These are phyloP conservation scores for Ardeotis arabs DNA, from an alignment of 2,113 vertebrate species.

Conservation along the genomic window DNA sequence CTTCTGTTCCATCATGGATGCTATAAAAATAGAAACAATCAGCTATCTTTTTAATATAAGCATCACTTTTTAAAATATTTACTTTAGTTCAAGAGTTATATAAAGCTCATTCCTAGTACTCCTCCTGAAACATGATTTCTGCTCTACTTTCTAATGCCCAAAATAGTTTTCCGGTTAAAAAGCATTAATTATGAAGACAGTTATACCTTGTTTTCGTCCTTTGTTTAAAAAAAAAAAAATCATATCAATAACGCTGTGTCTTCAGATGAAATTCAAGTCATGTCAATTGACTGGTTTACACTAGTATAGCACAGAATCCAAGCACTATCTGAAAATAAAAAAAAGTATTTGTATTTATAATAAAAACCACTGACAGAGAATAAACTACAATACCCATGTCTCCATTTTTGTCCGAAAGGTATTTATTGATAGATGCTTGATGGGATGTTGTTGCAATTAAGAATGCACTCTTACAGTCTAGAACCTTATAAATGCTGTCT, in stretches of 20 bases:
- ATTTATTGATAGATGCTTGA: neutral
- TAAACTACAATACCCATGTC: neutral
- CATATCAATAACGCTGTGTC: neutral
- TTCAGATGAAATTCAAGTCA: neutral
- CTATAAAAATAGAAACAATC: neutral
- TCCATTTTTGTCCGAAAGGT: neutral
- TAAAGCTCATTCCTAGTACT: slow-evolving; percentile 3
- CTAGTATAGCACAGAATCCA: neutral
- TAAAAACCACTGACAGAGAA: neutral
- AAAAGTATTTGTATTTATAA: neutral
- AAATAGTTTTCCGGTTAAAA: neutral
- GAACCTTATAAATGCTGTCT: neutral
- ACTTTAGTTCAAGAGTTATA: neutral
- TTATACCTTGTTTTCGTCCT: neutral
- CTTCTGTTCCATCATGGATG: neutral
- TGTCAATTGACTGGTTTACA: neutral
- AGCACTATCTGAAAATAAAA: neutral
- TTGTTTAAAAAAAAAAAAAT: neutral
- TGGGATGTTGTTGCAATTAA: neutral
- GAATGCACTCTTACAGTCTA: neutral
- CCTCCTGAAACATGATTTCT: neutral
- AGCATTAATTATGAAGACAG: neutral
- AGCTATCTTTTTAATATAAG: neutral
- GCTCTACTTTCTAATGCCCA: slow-evolving; percentile 6
- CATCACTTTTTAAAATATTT: neutral